Base-by-base conservation (phyloP, 2,888 invertebrate genomes). In the Timema cristinae region DNA sequence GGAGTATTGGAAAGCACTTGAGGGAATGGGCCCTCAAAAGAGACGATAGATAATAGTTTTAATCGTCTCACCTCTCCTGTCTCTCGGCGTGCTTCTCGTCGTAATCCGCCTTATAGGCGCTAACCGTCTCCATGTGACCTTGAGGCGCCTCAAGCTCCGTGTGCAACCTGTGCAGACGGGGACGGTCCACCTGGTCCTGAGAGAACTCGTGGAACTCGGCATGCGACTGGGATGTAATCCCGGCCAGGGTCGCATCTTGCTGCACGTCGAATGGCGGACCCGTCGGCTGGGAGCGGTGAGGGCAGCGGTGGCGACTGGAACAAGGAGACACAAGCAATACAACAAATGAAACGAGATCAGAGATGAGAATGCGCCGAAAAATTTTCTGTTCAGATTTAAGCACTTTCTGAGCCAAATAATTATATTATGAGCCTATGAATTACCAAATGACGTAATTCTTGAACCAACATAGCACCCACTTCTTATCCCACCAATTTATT, bases 271-370 rank as follows among this genome's bases (percentile, higher is more conserved):
- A 74, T 10, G 78, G 78, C 48, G 78, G 76, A 10, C 76, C 76
- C 51, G 82, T 82, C 71, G 80, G 78, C 10, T 79, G 79, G 4
- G 79, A 77, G 79, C 87, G 88, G 83, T 93, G 93, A 77, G 91
- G 88, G 83, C 94, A 94, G 79, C 91, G 89, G 84, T 94, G 94
- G 77, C 92, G 92, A 81, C 94, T 94, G 83, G 1, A 86, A 86
- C 74, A 16, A 51, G 51, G 8, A 16, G 68, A 63, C 52, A 56
- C 51, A 32, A 32, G 32, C 32, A 32, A 32, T 32, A 2, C 32
- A 32, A 32, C 32, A 32, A 32, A 32, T 32, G 32, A 32, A 32
- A 32, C 32, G 32, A 32, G 32, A 32, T 32, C 32, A 32, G 32
- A 32, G 32, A 32, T 32, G 1, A 32, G 32, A 32, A 32, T 32